phyloP scores from a whole-genome alignment of 1,140 invertebrate species.

The Alviniconcha marisindica region DNA sequence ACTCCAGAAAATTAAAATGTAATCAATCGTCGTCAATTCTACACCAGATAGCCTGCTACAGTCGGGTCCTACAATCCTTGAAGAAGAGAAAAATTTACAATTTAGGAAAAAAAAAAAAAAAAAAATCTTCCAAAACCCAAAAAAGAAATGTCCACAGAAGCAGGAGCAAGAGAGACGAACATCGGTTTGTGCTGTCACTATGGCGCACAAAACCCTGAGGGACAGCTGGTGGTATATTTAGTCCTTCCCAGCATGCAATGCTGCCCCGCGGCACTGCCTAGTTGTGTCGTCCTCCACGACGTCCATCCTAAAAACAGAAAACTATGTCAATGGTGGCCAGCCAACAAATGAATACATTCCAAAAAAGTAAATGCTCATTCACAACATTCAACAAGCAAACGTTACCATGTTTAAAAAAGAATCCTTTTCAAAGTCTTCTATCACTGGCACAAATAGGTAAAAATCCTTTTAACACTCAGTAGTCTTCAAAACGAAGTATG shows the following conservation, averaged over 20 bases:
- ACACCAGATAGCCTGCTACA: conserved; percentile 25
- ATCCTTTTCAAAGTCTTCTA: no score
- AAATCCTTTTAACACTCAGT: no score
- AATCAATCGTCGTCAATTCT: conserved; percentile 30
- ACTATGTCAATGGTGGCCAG: no score
- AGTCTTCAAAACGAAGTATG: no score
- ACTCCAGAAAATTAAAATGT: neutral
- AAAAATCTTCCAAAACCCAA: conserved; percentile 20
- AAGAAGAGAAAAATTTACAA: neutral
- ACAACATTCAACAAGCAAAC: no score
- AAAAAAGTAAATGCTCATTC: no score
- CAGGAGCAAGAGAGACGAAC: neutral
- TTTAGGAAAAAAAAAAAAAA: conserved; percentile 17
- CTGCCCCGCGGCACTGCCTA: conserved; percentile 24
- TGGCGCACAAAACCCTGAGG: conserved; percentile 13
- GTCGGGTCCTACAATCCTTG: neutral
- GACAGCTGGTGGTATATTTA: conserved; percentile 9
- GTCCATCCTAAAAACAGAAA: conserved; percentile 28
- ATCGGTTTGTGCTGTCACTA: neutral
- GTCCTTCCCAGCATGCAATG: conserved; percentile 37
- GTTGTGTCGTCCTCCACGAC: conserved; percentile 37
- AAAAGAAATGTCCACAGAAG: conserved; percentile 15
- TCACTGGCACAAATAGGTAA: no score
- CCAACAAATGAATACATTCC: no score
- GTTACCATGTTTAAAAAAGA: no score